A percentile compares a stretch with the other conserved stretches of the same genome.
These are phyloP conservation scores for Drosophila sp. DNA, from an alignment of 1,140 invertebrate species.

Conservation along the genomic window DNA sequence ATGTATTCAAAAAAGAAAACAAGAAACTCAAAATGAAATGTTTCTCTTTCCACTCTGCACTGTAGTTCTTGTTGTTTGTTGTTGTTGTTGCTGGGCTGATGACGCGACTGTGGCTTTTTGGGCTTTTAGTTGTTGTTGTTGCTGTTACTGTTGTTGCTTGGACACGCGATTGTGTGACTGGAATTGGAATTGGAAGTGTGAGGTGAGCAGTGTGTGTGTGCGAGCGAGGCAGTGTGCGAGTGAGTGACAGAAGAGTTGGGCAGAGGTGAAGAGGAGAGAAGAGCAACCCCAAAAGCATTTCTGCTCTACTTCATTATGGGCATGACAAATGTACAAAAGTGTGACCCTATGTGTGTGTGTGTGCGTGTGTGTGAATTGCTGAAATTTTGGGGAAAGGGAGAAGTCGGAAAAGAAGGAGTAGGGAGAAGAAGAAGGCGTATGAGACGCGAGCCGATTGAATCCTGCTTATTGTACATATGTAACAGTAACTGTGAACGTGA, in stretches of 20 bases:
- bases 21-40: constrained; percentile 24
- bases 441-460: constrained; percentile 58
- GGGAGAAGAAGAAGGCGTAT: background rate
- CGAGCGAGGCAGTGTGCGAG: background rate
- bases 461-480: constrained; percentile 54
- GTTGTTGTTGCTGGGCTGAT: constrained; percentile 3
- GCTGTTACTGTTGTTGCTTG: constrained; percentile 14
- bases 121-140: constrained; percentile 15
- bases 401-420: background rate
- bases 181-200: constrained; percentile 10
- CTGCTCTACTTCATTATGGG: constrained; percentile 78
- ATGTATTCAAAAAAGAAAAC: background rate
- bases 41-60: constrained; percentile 23
- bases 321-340: constrained; percentile 56
- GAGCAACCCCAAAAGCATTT: constrained; percentile 48
- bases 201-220: background rate
- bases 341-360: constrained; percentile 25
- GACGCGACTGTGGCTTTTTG: constrained; percentile 30
- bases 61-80: background rate
- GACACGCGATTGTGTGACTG: constrained; percentile 45
- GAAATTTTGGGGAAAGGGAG: background rate
- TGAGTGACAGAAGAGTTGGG: too few species aligned
- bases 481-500: constrained; percentile 36
- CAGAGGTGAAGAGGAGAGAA: constrained; percentile 6
- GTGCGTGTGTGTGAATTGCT: background rate